phyloP scores from a whole-genome alignment of 2,797 vertebrate genomes.

The Tokudaia tokunoshimensis region DNA sequence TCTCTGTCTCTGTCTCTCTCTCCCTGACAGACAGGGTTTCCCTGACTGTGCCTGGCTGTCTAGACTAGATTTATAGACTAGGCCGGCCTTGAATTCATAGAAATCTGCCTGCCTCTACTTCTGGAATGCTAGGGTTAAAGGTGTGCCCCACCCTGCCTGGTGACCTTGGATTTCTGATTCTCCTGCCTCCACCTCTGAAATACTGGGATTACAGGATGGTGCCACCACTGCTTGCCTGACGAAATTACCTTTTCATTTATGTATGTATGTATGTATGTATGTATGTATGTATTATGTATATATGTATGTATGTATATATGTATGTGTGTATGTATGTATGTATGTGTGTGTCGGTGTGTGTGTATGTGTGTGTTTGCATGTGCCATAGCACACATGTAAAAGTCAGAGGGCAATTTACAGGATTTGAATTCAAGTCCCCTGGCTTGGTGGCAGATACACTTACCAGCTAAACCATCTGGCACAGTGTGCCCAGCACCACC shows the following conservation, averaged over 20 bases:
- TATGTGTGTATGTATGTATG: too few relatives aligned
- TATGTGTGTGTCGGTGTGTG: neutral
- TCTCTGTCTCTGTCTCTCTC: neutral
- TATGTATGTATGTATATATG: too few relatives aligned
- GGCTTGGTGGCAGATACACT: neutral
- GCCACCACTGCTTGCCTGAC: neutral
- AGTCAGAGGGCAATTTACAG: neutral
- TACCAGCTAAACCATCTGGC: neutral
- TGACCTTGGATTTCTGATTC: neutral
- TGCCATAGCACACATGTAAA: neutral
- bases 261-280: too few relatives aligned
- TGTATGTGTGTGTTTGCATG: too few relatives aligned
- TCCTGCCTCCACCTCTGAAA: neutral
- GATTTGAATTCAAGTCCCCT: neutral
- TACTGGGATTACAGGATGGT: too few relatives aligned
- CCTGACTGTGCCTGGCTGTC: neutral
- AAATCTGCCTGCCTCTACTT: neutral
- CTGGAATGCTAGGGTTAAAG: neutral
- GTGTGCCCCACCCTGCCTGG: neutral
- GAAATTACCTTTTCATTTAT: neutral
- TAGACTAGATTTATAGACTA: too few relatives aligned
- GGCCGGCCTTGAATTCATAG: neutral
- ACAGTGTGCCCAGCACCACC: neutral
- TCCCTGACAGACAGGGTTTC: too few relatives aligned
- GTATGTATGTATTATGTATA: too few relatives aligned